Evolutionary conservation across 1,140 invertebrate genomes (phyloP), one percentile per base, ranked within the genome.

Genomic region (Drosophila rufa): DNA sequence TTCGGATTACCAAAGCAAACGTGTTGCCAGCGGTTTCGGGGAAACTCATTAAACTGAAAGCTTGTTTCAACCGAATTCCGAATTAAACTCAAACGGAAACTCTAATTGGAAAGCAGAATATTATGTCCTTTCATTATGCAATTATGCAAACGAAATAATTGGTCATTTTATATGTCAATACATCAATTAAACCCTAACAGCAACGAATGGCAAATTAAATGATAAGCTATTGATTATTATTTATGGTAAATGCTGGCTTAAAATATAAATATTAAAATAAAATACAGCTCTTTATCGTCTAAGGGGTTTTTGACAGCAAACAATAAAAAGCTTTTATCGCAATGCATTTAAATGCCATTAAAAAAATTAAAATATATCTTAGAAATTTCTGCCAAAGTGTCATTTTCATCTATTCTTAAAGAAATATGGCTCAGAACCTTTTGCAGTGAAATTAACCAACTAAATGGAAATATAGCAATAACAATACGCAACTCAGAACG

Each of bases 1-100:
- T 40, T 46, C 45, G 57, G 65, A 80, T 84, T 80, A 74, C 36
- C 66, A 70, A 58, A 36, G 43, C 73, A 69, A 71, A 79, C 62
- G 66, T 58, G 48, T 62, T 17, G n/a, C 43, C 40, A 47, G 9
- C 48, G 38, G 50, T 30, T 47, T 62, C 27, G 14, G 6, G n/a
- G 17, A 43, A 61, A 33, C 25, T 59, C 17, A 65, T 66, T 62
- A 66, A 36, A 2, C 30, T 25, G 56, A 36, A 61, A 45, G 62
- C 56, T 12, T 14, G 14, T 43, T 59, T 43, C n/a, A 61, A 40
- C 22, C n/a, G 14, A 51, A 19, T 17, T 25, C 40, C 4, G 11
- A n/a, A 58, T 17, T 27, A 53, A 70, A 56, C 30, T 33, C 2
- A 36, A 38, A 17, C 33, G 27, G 12, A 33, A 60, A 14, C 15